A percentile compares a stretch with the other conserved stretches of the same genome.
Conservation (phyloP, 2,113 vertebrate genomes). For the Triplophysa dalaica region DNA sequence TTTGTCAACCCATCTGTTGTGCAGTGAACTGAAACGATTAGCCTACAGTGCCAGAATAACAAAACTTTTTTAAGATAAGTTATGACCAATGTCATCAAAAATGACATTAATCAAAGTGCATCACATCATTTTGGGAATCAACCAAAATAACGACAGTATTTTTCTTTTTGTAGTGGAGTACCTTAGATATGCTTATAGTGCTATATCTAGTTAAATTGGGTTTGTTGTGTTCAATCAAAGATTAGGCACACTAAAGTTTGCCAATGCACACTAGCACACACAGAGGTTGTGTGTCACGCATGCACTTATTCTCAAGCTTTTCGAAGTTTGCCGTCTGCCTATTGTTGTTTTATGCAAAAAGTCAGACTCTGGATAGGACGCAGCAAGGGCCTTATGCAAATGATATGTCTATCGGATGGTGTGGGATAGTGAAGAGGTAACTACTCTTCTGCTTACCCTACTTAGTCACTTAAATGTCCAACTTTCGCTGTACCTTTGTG, state of each 20-base stretch:
- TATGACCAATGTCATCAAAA: neutral
- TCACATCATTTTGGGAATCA: neutral
- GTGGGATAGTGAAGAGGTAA: constrained; percentile 65
- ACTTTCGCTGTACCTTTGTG: constrained; percentile 48
- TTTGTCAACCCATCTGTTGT: neutral
- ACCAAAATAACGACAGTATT: neutral
- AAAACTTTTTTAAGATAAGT: neutral
- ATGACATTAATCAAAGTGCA: neutral
- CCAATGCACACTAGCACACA: constrained; percentile 31
- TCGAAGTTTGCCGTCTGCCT: constrained; percentile 65
- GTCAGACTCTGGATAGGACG: constrained; percentile 77
- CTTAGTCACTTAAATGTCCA: constrained; percentile 68
- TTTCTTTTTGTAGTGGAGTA: neutral
- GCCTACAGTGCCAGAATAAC: neutral
- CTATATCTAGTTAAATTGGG: constrained; percentile 3
- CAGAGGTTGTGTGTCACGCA: constrained; percentile 6
- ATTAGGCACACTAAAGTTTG: constrained; percentile 34
- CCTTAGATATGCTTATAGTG: neutral
- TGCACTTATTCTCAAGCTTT: constrained; percentile 37
- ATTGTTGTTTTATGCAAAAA: constrained; percentile 91
- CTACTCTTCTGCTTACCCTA: constrained; percentile 64
- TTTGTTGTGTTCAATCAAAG: constrained; percentile 18
- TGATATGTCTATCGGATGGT: constrained; percentile 59
- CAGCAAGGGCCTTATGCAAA: constrained; percentile 83
- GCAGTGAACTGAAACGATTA: neutral